A percentile compares a stretch with the other conserved stretches of the same genome.
phyloP scores from a whole-genome alignment of 2,888 invertebrate species.

The Schizaphis graminum region DNA sequence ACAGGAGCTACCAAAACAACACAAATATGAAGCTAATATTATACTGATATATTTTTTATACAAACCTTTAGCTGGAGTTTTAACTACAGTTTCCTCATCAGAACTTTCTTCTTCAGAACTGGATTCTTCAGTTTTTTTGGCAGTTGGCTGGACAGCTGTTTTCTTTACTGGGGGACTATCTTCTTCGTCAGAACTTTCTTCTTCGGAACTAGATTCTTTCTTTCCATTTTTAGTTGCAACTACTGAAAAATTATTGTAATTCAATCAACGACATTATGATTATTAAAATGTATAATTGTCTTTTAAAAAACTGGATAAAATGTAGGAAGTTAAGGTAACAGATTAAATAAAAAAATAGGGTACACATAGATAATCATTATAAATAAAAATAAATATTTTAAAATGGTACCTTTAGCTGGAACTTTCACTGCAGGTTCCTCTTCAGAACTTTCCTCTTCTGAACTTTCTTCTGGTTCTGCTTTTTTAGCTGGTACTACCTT shows the following conservation, averaged over 20 bases:
- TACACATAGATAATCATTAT: background rate
- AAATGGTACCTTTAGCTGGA: conserved; percentile 10
- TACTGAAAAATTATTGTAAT: conserved; percentile 52
- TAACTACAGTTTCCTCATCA: conserved; percentile 67
- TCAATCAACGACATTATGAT: no score
- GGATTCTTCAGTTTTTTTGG: conserved; percentile 60
- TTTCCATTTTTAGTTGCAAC: conserved; percentile 67
- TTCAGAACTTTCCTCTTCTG: conserved; percentile 50
- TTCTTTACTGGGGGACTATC: conserved; percentile 65
- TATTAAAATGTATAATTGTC: background rate
- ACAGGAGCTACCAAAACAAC: conserved; percentile 48
- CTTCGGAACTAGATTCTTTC: conserved; percentile 68
- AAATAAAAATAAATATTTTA: background rate
- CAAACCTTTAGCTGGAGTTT: conserved; percentile 64
- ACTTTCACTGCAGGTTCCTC: conserved; percentile 53
- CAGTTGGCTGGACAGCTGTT: background rate
- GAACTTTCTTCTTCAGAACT: conserved; percentile 66
- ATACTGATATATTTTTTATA: background rate
- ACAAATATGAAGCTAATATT: background rate
- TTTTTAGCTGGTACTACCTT: background rate
- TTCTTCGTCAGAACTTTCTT: conserved; percentile 67
- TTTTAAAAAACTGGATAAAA: background rate
- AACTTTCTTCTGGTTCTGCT: conserved; percentile 47
- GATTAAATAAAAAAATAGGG: background rate
- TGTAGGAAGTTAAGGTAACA: background rate